Base-by-base conservation (phyloP, 2,797 vertebrate species). In the Scyliorhinus canicula region DNA sequence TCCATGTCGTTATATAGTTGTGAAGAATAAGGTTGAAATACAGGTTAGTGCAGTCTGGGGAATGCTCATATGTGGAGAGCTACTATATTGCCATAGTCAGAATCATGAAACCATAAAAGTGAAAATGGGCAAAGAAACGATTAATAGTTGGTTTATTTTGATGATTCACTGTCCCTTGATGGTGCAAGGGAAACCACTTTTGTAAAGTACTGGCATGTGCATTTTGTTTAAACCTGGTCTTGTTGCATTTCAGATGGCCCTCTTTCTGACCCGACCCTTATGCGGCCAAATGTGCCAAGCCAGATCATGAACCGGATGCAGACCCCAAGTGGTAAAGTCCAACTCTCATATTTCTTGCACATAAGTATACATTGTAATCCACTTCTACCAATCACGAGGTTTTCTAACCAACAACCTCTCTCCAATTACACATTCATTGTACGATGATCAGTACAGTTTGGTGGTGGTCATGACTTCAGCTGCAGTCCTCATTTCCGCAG, bases 241-340 rank as follows among this genome's bases (percentile, higher is more conserved):
- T 82, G 0, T 95, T 82, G n/a, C 21, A 95, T 71, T 96, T 28
- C 95, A 99, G 99, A 99, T 96, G 99, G 99, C 96, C 98, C 99
- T 95, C 97, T 98, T 50, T 95, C 98, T 3, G 99, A 99, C 96
- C 98, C 98, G 93, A 97, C 98, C 95, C 97, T 99, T 96, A 98
- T 98, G 96, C 98, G 98, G 96, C 97, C 98, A 95, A 95, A 96
- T 95, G 98, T 98, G 96, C 98, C 98, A 96, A 98, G 97, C 96
- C 99, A 99, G 97, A 98, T 99, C 98, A 98, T 98, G 96, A 98
- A 97, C 96, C 98, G 98, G 95, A 98, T 99, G 97, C 97, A 98
- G 96, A 98, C 97, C 71, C 97, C 97, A 74, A 94, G 67, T 94
- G 93, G 93, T 94, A 94, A 94, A 71, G 35, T 50, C 26, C 40